Evolutionary conservation across 2,888 invertebrate species (phyloP).

Genomic region (Aphrophora alni): DNA sequence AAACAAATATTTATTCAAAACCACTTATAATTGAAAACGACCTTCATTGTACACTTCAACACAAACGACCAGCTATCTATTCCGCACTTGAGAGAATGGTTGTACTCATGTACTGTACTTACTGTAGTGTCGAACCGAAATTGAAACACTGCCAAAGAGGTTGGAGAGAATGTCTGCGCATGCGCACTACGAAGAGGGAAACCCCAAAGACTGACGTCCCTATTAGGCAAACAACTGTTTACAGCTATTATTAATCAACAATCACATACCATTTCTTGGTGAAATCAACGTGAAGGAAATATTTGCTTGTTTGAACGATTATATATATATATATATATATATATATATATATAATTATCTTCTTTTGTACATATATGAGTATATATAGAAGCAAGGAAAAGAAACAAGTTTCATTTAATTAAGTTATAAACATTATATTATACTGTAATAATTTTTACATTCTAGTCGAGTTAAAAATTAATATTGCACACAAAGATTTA

Average conservation of each 20-base stretch:
- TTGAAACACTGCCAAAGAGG: conserved; percentile 1
- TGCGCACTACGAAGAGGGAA: conserved; percentile 17
- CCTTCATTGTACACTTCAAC: background rate
- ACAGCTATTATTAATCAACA: conserved; percentile 1
- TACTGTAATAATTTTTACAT: too few species aligned
- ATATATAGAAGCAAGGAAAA: too few species aligned
- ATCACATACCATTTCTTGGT: background rate
- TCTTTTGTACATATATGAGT: too few species aligned
- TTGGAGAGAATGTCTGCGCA: conserved; percentile 8
- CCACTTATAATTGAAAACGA: background rate
- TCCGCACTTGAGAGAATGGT: background rate
- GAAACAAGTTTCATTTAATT: too few species aligned
- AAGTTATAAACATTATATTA: too few species aligned
- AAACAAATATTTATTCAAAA: background rate
- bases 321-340: too few species aligned
- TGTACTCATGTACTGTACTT: background rate
- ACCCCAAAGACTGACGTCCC: conserved; percentile 30
- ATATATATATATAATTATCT: too few species aligned
- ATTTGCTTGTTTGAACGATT: background rate
- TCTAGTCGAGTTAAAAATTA: too few species aligned
- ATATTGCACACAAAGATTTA: too few species aligned
- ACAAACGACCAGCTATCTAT: background rate
- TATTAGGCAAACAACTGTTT: conserved; percentile 23
- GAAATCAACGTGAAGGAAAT: background rate
- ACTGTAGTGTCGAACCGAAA: conserved; percentile 12